These are phyloP conservation scores for Sepioteuthis lessoniana DNA, from an alignment of 2,888 invertebrate genomes.

Conservation along the genomic window DNA sequence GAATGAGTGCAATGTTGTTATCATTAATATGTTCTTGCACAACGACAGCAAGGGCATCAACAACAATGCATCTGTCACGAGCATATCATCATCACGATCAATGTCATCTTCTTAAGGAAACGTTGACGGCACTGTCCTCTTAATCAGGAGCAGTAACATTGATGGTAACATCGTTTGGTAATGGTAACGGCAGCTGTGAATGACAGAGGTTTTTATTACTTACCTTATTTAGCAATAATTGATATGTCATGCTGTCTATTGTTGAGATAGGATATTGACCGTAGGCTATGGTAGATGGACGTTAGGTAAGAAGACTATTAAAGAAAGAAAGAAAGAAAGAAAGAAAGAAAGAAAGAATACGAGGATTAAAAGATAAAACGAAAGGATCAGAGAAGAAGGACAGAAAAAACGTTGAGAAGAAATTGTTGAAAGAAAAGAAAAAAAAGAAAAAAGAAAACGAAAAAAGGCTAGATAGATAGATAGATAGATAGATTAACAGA, in stretches of 20 bases:
- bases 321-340: background rate
- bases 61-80: background rate
- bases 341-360: background rate
- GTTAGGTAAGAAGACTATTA: background rate
- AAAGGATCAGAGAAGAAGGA: background rate
- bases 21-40: constrained; percentile 33
- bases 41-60: background rate
- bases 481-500: background rate
- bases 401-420: background rate
- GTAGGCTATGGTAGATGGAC: background rate
- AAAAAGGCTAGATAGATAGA: background rate
- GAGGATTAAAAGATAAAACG: background rate
- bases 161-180: background rate
- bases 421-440: background rate
- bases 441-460: background rate
- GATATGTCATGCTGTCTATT: background rate
- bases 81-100: background rate
- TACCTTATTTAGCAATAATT: constrained; percentile 18
- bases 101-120: background rate
- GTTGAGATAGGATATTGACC: background rate
- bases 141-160: background rate
- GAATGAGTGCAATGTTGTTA: background rate
- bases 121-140: background rate
- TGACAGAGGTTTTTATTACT: background rate
- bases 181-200: background rate